Conservation (phyloP, 2,113 vertebrate genomes). For the Scomber japonicus region DNA sequence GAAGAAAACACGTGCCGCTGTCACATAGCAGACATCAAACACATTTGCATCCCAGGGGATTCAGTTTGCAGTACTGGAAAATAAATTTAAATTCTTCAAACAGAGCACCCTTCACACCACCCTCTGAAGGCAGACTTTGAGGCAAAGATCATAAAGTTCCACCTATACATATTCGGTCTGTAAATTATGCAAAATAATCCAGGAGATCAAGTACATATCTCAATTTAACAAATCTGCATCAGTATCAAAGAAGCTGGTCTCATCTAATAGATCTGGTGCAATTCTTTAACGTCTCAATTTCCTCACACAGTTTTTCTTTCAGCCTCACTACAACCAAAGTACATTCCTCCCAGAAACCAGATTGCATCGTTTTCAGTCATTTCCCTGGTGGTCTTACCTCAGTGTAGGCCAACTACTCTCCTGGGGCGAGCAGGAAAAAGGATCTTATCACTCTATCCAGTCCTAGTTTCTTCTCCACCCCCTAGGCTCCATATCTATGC, state of each 20-base stretch:
- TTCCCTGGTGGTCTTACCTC: constrained; percentile 73
- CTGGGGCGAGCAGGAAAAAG: constrained; percentile 41
- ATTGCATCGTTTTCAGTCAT: constrained; percentile 28
- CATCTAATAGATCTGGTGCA: background rate
- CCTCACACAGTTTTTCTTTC: background rate
- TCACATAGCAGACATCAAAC: constrained; percentile 61
- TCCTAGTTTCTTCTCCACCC: constrained; percentile 66
- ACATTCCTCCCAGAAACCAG: constrained; percentile 19
- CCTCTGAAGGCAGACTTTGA: constrained; percentile 1
- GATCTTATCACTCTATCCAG: constrained; percentile 65
- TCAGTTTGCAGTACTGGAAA: background rate
- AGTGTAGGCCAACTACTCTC: constrained; percentile 58
- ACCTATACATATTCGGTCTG: background rate
- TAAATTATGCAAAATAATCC: constrained; percentile 14
- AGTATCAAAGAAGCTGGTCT: background rate
- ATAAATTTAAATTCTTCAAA: constrained; percentile 12
- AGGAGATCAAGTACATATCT: background rate
- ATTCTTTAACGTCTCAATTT: constrained; percentile 4
- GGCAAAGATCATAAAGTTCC: background rate
- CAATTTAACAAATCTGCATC: background rate
- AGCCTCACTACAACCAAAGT: constrained; percentile 13
- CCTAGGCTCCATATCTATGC: constrained; percentile 66
- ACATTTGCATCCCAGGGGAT: constrained; percentile 33
- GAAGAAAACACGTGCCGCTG: constrained; percentile 54
- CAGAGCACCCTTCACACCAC: background rate